These are phyloP conservation scores for Gortyna flavago DNA, from an alignment of 2,888 invertebrate genomes.

Conservation along the genomic window DNA sequence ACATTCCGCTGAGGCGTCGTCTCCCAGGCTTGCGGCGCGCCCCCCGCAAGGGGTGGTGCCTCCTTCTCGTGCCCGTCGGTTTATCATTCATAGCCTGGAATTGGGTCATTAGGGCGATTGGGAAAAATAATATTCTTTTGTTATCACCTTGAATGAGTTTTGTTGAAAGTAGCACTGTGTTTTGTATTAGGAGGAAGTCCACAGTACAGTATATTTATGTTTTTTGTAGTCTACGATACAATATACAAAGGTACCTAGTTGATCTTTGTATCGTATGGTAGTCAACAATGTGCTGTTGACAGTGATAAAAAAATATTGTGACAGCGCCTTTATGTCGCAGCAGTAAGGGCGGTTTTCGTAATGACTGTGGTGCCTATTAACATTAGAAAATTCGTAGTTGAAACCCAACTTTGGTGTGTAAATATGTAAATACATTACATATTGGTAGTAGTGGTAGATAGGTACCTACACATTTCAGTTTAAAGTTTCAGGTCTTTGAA, in stretches of 20 bases:
- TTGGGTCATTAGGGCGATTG: conserved; percentile 72
- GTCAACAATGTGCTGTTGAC: too few species aligned
- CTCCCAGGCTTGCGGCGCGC: conserved; percentile 49
- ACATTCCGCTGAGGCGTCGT: conserved; percentile 49
- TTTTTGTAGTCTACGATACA: neutral
- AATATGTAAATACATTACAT: neutral
- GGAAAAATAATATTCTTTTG: conserved; percentile 60
- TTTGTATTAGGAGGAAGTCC: neutral
- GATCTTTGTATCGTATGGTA: neutral
- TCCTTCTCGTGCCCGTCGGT: conserved; percentile 62
- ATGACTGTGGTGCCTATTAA: too few species aligned
- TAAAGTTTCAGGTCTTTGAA: neutral
- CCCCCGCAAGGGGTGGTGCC: conserved; percentile 44
- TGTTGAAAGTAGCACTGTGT: conserved; percentile 2
- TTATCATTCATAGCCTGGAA: conserved; percentile 74
- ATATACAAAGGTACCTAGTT: neutral
- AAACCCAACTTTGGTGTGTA: neutral
- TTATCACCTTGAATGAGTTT: conserved; percentile 56
- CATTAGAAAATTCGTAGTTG: neutral
- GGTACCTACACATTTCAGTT: neutral
- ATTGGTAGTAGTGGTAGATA: too few species aligned
- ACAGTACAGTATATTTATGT: neutral
- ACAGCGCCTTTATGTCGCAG: neutral
- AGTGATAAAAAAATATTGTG: neutral
- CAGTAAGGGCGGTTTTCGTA: neutral